phyloP scores from a whole-genome alignment of 2,797 vertebrate genomes.

The Staurois parvus region DNA sequence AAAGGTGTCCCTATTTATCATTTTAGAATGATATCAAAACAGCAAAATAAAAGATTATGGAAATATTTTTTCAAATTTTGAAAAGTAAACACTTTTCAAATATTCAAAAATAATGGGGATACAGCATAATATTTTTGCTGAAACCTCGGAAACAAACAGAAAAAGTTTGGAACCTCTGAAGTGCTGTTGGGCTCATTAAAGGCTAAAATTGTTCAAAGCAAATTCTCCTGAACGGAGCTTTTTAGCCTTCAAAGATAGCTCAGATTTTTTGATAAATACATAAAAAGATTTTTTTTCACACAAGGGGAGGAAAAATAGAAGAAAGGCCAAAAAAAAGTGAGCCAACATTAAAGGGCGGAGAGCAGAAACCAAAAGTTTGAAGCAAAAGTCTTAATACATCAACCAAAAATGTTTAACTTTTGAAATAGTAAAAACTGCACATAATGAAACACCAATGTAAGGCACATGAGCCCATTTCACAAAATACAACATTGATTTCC shows the following conservation, averaged over 20 bases:
- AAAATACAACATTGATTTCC: too few relatives aligned
- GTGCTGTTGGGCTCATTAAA: conserved; percentile 25
- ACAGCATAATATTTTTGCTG: neutral
- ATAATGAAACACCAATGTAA: neutral
- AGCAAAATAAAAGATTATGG: too few relatives aligned
- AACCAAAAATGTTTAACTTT: neutral
- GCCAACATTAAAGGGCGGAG: neutral
- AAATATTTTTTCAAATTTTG: too few relatives aligned
- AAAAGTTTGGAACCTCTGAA: neutral
- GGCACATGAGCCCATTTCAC: too few relatives aligned
- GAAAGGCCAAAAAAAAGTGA: conserved; percentile 13
- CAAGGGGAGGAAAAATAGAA: conserved; percentile 19
- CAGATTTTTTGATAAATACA: conserved; percentile 35
- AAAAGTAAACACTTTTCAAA: too few relatives aligned
- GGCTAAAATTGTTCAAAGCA: conserved; percentile 14
- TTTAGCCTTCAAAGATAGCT: conserved; percentile 26
- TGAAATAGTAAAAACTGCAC: neutral
- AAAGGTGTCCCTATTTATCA: too few relatives aligned
- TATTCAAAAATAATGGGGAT: neutral
- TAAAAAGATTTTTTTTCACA: conserved; percentile 31
- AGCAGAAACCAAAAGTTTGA: neutral
- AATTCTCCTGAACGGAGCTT: conserved; percentile 29
- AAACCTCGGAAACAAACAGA: neutral
- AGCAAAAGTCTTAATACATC: neutral
- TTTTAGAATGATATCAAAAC: too few relatives aligned